A percentile compares a stretch with the other conserved stretches of the same genome.
Conservation (phyloP, 1,140 invertebrate genomes). For the Brachionus plicatilis region DNA sequence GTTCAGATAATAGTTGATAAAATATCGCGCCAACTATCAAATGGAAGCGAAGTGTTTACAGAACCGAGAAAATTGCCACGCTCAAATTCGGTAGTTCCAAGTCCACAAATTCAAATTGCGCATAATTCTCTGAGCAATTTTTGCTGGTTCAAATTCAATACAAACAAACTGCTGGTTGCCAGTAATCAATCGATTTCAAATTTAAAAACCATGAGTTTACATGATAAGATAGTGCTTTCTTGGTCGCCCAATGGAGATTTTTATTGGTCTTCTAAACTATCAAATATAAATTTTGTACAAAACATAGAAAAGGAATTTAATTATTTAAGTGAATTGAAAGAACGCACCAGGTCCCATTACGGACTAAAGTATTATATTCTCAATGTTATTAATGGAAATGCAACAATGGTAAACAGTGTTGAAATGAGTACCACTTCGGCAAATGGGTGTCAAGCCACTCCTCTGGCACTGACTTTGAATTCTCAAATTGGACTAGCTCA, state of each 20-base stretch:
- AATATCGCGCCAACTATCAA: not conserved
- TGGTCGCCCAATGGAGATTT: slow-evolving; percentile 8
- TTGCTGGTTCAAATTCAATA: slow-evolving; percentile 28
- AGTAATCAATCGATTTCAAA: not conserved
- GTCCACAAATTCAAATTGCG: not conserved
- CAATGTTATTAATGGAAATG: slow-evolving; percentile 2
- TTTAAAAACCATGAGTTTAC: not conserved
- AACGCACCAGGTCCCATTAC: not conserved
- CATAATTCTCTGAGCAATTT: slow-evolving; percentile 4
- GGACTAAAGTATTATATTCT: slow-evolving; percentile 28
- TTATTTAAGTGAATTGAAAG: not conserved
- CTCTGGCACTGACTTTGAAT: not conserved
- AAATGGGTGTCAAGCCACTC: not conserved
- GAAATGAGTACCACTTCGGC: not conserved
- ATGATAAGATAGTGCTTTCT: not conserved
- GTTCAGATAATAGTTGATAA: not conserved
- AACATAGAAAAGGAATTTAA: slow-evolving; percentile 5
- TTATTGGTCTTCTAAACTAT: slow-evolving; percentile 25
- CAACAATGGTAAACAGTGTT: not conserved
- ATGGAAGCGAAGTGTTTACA: not conserved
- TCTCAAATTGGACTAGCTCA: not conserved
- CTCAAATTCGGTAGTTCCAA: not conserved
- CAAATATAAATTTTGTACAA: not conserved
- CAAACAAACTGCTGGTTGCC: not conserved
- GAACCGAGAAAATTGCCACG: not conserved